phyloP scores from a whole-genome alignment of 1,140 invertebrate species.

The Euschistus heros region DNA sequence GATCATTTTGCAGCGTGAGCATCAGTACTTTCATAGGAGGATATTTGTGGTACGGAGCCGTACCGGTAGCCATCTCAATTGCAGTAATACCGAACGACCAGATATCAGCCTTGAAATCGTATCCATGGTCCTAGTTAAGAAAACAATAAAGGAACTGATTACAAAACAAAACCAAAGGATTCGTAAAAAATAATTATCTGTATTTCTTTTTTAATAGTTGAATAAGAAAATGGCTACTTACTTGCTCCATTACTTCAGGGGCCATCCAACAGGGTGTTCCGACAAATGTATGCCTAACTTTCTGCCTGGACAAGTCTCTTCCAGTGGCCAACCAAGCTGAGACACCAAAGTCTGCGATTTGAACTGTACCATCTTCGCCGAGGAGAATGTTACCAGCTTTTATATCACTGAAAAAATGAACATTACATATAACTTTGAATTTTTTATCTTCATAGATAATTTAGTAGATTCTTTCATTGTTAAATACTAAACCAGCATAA shows the following conservation, averaged over 20 bases:
- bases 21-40: conserved; percentile 94
- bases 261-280: conserved; percentile 99
- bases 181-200: too few relatives aligned
- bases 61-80: conserved; percentile 97
- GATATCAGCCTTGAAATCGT: conserved; percentile 99
- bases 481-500: too few relatives aligned
- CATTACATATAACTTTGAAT: too few relatives aligned
- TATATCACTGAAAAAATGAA: conserved; percentile 63
- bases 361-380: conserved; percentile 95
- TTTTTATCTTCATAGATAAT: too few relatives aligned
- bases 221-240: conserved; percentile 11
- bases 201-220: neutral
- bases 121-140: conserved; percentile 74
- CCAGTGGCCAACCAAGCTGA: conserved; percentile 87
- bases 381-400: conserved; percentile 97
- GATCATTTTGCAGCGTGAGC: conserved; percentile 96
- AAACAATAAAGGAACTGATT: too few relatives aligned
- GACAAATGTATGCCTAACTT: conserved; percentile 92
- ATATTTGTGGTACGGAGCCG: conserved; percentile 97
- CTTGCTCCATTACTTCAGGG: conserved; percentile 99
- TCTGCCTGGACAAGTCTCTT: conserved; percentile 83
- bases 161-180: too few relatives aligned
- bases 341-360: conserved; percentile 93
- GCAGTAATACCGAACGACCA: conserved; percentile 99
- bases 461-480: too few relatives aligned